Base-by-base conservation (phyloP, 2,797 vertebrate species). In the Craterocephalus amniculus region DNA sequence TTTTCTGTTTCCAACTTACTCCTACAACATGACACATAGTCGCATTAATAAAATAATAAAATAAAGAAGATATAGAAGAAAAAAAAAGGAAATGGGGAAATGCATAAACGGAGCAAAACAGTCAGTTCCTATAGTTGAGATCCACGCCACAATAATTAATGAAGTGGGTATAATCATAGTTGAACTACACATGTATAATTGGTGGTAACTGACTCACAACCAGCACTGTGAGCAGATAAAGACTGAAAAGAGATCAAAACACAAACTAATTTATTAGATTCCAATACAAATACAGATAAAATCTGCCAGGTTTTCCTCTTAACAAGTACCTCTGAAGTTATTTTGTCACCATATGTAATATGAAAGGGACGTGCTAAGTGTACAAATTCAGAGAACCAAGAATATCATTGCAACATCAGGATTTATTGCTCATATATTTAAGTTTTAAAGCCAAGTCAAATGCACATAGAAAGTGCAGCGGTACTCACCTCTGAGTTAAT, bases 401-500 rank as follows among this genome's bases (percentile, higher is more conserved):
- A 22, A 4, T 20, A 40, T 56, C 9, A 54, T 13, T 62, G 13
- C 0, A 40, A 36, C 63, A 35, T 45, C 35, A 31, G 34, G 24
- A 61, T 27, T 13, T 13, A 22, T 10, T 13, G 20, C 8, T 22
- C 6, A 55, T 24, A 51, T 26, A 3, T 1, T 35, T 7, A 35
- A 18, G n/a, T 24, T 60, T 65, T 4, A 70, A 6, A 52, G 9
- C 31, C 20, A 65, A 5, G 1, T 22, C 31, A n/a, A 20, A 4
- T 31, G 10, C n/a, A 16, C 31, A 55, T 16, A 38, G 38, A 1
- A 66, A 67, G 5, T 27, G 22, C 6, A 29, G 24, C 2, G 18
- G 59, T 43, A 26, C 87, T 85, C 84, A 90, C 90, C 84, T 87
- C 54, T 14, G 67, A 35, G 61, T 52, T 32, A 31, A 70, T 52